These are phyloP conservation scores for Caenorhabditis parvicauda DNA, from an alignment of 2,888 invertebrate genomes.

Conservation along the genomic window DNA sequence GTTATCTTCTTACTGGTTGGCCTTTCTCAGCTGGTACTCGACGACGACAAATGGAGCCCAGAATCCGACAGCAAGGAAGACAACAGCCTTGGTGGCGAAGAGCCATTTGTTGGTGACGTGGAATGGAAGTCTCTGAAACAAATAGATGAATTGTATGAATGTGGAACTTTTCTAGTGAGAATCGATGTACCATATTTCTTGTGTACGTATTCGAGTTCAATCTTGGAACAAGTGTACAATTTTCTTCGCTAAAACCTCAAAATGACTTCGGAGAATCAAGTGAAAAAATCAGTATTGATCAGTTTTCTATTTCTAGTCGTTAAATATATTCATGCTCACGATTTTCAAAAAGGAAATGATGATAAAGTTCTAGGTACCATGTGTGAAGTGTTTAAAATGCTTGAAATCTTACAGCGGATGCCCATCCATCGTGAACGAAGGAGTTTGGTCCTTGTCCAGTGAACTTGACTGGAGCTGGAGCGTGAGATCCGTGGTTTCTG, in stretches of 20 bases:
- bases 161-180: neutral
- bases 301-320: too few species aligned
- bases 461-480: conserved; percentile 33
- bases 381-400: conserved; percentile 4
- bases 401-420: conserved; percentile 50
- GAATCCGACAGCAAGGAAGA: conserved; percentile 51
- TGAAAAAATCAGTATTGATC: too few species aligned
- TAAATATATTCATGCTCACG: too few species aligned
- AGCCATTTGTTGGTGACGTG: conserved; percentile 48
- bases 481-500: conserved; percentile 26
- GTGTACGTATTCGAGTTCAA: too few species aligned
- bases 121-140: conserved; percentile 52
- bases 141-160: neutral
- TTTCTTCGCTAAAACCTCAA: too few species aligned
- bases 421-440: conserved; percentile 56
- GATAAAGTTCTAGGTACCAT: too few species aligned
- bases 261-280: too few species aligned
- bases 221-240: too few species aligned
- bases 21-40: conserved; percentile 57
- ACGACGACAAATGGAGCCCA: conserved; percentile 54
- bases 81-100: conserved; percentile 47
- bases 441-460: conserved; percentile 49
- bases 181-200: neutral
- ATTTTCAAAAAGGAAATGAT: too few species aligned
- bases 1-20: conserved; percentile 35